Base-by-base conservation (phyloP, 1,140 invertebrate genomes). In the Cyclargus thomasi region DNA sequence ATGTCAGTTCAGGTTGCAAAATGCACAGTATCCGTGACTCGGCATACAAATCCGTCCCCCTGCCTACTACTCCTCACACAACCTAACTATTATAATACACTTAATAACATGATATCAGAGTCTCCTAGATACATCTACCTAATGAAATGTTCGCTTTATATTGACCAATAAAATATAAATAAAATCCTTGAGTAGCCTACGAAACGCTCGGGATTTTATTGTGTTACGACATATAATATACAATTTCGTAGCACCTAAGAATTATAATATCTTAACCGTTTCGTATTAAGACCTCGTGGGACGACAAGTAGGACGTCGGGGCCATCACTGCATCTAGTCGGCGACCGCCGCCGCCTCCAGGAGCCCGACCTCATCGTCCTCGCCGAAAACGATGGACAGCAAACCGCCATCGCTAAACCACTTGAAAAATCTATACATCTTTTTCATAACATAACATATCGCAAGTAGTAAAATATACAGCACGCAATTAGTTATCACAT, bases 131-230 rank as follows among this genome's bases (percentile, higher is more conserved):
- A 59, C 55, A 59, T 59, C 55, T 59, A 59, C 1, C 55, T 59
- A 59, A 59, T 59, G 55, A 59, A 59, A 59, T 21, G 55, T 21
- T 21, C 55, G 18, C 18, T 18, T 22, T 59, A 59, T 59, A 59
- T 18, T 59, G 55, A 11, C 55, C 55, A 11, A 59, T 59, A 59
- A 59, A 59, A 59, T 59, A 20, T 11, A 6, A 11, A 21, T 59
- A 59, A 59, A 20, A 20, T 10, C 18, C 18, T 8, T 21, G 17
- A 59, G 55, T 21, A 8, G 55, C 55, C 6, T 21, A 17, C n/a
- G 53, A 55, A 59, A 59, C 20, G 55, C 10, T 21, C 55, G 55
- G 55, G 7, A 16, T 47, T 47, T 47, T 47, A 47, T 47, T 14
- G 39, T 47, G 39, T 16, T 47, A 0, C 14, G 39, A 14, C 14